A percentile compares a stretch with the other conserved stretches of the same genome.
phyloP scores from a whole-genome alignment of 30 jellyfish, hydroid and myxozoan genomes.

The Cassiopea xamachana region DNA sequence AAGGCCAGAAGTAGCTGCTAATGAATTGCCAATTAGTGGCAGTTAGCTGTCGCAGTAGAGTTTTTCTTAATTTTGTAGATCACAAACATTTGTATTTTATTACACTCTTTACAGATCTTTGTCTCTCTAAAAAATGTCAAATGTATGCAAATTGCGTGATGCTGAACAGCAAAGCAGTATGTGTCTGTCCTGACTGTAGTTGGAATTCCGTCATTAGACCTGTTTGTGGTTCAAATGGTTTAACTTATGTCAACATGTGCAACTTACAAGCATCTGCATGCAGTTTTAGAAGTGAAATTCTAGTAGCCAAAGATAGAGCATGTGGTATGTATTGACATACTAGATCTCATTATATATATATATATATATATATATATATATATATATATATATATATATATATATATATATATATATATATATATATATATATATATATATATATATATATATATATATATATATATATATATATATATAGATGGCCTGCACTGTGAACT shows the following conservation, averaged over 20 bases:
- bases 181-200: conserved; percentile 75
- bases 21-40: no score
- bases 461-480: no score
- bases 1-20: no score
- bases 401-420: no score
- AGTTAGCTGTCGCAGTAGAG: no score
- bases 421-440: no score
- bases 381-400: no score
- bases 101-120: conserved; percentile 34
- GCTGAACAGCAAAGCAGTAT: conserved; percentile 37
- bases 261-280: conserved; percentile 68
- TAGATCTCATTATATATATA: neutral
- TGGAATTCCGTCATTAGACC: neutral
- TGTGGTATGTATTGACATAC: conserved; percentile 72
- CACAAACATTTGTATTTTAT: no score
- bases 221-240: conserved; percentile 84
- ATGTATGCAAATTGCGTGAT: conserved; percentile 42
- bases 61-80: no score
- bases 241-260: conserved; percentile 67
- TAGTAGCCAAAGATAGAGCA: conserved; percentile 54
- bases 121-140: conserved; percentile 38
- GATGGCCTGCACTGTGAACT: no score
- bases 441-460: no score
- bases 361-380: no score
- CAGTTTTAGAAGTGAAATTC: conserved; percentile 8